phyloP scores from a whole-genome alignment of 2,888 invertebrate species.

The Drosophila vallismaia region DNA sequence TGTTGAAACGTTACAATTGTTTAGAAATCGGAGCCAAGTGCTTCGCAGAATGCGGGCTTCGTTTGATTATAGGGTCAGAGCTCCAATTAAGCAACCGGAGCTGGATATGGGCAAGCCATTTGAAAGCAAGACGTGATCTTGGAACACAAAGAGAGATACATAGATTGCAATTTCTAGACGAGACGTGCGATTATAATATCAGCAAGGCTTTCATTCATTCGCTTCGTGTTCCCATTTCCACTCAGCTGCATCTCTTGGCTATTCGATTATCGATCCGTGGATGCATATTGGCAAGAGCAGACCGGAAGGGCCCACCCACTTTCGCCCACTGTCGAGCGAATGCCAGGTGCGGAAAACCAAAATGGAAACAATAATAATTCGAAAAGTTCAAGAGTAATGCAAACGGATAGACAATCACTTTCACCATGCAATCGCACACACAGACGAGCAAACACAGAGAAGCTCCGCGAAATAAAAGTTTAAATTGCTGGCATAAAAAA shows the following conservation, averaged over 20 bases:
- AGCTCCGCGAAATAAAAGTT: constrained; percentile 44
- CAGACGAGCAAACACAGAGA: constrained; percentile 12
- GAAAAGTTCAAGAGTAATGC: constrained; percentile 55
- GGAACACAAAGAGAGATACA: constrained; percentile 8
- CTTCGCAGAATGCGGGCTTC: constrained; percentile 12
- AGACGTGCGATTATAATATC: neutral
- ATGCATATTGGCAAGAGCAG: constrained; percentile 30
- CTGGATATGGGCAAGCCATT: constrained; percentile 23
- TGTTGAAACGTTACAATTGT: neutral
- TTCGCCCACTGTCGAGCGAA: constrained; percentile 37
- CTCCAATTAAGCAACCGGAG: constrained; percentile 11
- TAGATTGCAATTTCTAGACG: neutral
- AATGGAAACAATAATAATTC: constrained; percentile 18
- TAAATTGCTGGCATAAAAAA: constrained; percentile 47
- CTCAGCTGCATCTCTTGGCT: constrained; percentile 18
- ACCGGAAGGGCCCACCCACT: constrained; percentile 29
- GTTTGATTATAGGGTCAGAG: constrained; percentile 32
- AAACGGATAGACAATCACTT: constrained; percentile 46
- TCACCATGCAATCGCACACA: constrained; percentile 62
- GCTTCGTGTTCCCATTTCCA: constrained; percentile 12
- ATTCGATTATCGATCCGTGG: constrained; percentile 46
- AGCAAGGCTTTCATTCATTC: constrained; percentile 4
- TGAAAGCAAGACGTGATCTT: constrained; percentile 42
- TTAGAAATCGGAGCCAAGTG: neutral
- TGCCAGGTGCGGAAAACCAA: constrained; percentile 6